These are phyloP conservation scores for Thyatira batis DNA, from an alignment of 2,888 invertebrate genomes.

Conservation along the genomic window DNA sequence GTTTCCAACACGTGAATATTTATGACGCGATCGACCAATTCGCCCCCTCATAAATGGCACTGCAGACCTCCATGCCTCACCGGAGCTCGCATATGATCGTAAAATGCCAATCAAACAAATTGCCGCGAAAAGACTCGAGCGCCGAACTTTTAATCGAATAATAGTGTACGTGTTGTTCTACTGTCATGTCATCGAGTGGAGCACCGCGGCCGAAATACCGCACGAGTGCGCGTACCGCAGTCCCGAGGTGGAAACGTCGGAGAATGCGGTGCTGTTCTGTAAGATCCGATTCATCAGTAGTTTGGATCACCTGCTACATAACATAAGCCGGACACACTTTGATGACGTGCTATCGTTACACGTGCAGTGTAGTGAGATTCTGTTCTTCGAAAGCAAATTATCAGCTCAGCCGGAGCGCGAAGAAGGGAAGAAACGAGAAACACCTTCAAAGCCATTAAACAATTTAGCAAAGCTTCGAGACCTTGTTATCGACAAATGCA, in stretches of 20 bases:
- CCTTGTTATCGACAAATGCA: slow-evolving; percentile 88
- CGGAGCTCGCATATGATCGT: slow-evolving; percentile 60
- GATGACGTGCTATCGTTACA: slow-evolving; percentile 86
- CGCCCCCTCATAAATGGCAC: slow-evolving; percentile 74
- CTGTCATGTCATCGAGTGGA: slow-evolving; percentile 69
- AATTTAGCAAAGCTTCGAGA: slow-evolving; percentile 86
- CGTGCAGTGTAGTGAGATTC: slow-evolving; percentile 88
- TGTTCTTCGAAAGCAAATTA: slow-evolving; percentile 88
- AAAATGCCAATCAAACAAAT: slow-evolving; percentile 78
- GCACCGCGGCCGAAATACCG: slow-evolving; percentile 78
- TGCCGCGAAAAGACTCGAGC: slow-evolving; percentile 71
- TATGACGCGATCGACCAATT: slow-evolving; percentile 73
- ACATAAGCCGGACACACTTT: slow-evolving; percentile 85
- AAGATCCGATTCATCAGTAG: slow-evolving; percentile 87
- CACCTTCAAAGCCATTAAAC: slow-evolving; percentile 79
- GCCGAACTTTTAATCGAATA: slow-evolving; percentile 75
- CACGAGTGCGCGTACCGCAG: slow-evolving; percentile 88
- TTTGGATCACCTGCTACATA: slow-evolving; percentile 86
- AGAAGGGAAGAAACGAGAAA: no score
- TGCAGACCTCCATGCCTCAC: slow-evolving; percentile 65
- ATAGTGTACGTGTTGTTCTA: slow-evolving; percentile 79
- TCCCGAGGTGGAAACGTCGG: slow-evolving; percentile 80
- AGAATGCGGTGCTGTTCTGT: slow-evolving; percentile 84
- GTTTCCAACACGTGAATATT: slow-evolving; percentile 70
- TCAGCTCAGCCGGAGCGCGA: slow-evolving; percentile 76